Percentiles rank a stretch among this genome's conserved stretches.
These are phyloP conservation scores for Cryptocephalus moraei DNA, from an alignment of 2,888 invertebrate genomes.

Conservation along the genomic window DNA sequence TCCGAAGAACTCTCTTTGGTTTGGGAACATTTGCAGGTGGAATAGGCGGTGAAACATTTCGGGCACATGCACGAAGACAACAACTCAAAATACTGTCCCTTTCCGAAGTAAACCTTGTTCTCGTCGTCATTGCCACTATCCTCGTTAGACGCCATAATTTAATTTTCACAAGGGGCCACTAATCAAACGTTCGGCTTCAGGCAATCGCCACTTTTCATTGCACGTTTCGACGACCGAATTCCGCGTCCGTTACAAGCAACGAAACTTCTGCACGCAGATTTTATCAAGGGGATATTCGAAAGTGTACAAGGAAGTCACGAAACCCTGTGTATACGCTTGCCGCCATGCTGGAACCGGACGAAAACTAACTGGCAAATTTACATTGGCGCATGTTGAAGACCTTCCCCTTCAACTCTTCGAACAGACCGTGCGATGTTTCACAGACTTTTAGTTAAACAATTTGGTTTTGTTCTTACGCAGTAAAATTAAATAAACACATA, in stretches of 20 bases:
- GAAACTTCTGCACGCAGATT: not conserved
- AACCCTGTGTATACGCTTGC: slow-evolving; percentile 25
- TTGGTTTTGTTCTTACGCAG: too few species aligned
- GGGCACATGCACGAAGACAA: slow-evolving; percentile 8
- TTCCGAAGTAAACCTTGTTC: slow-evolving; percentile 23
- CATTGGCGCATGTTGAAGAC: too few species aligned
- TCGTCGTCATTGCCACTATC: slow-evolving; percentile 27
- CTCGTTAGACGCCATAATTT: slow-evolving; percentile 31
- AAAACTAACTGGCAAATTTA: slow-evolving; percentile 7
- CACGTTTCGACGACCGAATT: not conserved
- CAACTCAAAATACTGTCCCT: slow-evolving; percentile 10
- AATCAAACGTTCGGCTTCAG: not conserved
- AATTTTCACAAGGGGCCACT: not conserved
- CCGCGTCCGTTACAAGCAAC: not conserved
- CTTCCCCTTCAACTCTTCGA: too few species aligned
- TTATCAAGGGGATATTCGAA: not conserved
- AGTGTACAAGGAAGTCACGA: slow-evolving; percentile 18
- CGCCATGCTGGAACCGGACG: slow-evolving; percentile 29
- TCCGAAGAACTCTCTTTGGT: slow-evolving; percentile 15
- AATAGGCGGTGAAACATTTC: slow-evolving; percentile 14
- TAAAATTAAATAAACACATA: too few species aligned
- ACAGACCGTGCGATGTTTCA: too few species aligned
- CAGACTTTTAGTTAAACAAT: too few species aligned
- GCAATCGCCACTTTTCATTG: slow-evolving; percentile 10
- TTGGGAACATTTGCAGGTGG: slow-evolving; percentile 20